Percentiles rank a stretch among this genome's conserved stretches.
Conservation (phyloP, 2,888 invertebrate genomes). For the Neocrepidodera transversa region DNA sequence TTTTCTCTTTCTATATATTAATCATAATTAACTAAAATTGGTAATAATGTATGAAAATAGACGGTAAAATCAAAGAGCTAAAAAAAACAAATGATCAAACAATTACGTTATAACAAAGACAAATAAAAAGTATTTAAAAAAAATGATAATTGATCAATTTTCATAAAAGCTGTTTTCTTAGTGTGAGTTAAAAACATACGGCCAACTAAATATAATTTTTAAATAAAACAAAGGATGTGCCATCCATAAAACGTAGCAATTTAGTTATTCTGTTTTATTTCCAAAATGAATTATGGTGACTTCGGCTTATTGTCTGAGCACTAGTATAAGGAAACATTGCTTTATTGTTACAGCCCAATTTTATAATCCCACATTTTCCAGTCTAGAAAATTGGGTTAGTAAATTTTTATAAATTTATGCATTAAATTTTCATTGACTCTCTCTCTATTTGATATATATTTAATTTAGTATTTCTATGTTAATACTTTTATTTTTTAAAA, state of each 20-base stretch:
- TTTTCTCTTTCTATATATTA: no score
- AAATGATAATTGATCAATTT: no score
- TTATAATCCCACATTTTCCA: constrained; percentile 19
- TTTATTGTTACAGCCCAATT: constrained; percentile 21
- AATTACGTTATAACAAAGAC: no score
- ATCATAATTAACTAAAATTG: no score
- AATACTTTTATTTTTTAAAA: no score
- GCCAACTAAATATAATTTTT: constrained; percentile 51
- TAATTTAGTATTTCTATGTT: no score
- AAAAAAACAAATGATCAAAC: no score
- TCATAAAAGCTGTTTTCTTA: no score
- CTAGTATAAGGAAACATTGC: constrained; percentile 12
- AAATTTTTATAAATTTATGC: constrained; percentile 1
- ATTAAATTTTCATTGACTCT: background rate
- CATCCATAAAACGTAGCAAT: constrained; percentile 48
- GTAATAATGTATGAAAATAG: no score
- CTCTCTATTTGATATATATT: no score
- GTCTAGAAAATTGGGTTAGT: constrained; percentile 16
- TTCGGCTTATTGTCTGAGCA: constrained; percentile 31
- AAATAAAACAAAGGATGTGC: constrained; percentile 48
- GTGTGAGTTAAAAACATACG: constrained; percentile 44
- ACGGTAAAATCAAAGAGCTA: no score
- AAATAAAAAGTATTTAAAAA: no score
- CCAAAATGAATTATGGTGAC: constrained; percentile 37
- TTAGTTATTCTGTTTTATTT: constrained; percentile 38